phyloP scores from a whole-genome alignment of 2,888 invertebrate species.

The Proisotoma minuta region DNA sequence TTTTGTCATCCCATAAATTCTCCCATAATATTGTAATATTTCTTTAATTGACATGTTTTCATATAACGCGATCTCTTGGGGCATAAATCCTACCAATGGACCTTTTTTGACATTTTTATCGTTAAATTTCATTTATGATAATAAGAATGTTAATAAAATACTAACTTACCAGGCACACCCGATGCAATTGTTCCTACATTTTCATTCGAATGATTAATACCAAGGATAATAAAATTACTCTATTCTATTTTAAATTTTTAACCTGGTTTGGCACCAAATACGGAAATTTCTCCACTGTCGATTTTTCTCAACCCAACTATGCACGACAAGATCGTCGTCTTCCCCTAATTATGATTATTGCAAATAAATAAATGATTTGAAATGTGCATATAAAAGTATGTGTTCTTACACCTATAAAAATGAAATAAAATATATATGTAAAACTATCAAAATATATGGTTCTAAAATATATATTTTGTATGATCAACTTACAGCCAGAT shows the following conservation, averaged over 20 bases:
- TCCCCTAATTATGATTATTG: constrained; percentile 81
- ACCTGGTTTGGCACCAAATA: constrained; percentile 51
- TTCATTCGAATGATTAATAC: too few species aligned
- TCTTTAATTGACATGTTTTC: constrained; percentile 25
- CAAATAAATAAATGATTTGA: not conserved
- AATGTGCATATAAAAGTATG: too few species aligned
- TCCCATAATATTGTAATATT: constrained; percentile 29
- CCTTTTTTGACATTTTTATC: too few species aligned
- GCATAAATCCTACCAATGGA: not conserved
- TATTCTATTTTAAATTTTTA: too few species aligned
- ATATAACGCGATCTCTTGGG: constrained; percentile 28
- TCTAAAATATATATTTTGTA: not conserved
- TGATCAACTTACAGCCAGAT: not conserved
- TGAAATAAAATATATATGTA: too few species aligned
- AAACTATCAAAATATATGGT: not conserved
- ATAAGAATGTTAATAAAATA: too few species aligned
- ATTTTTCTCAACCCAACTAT: constrained; percentile 51
- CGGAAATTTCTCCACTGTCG: constrained; percentile 50
- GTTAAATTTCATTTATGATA: too few species aligned
- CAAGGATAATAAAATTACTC: too few species aligned
- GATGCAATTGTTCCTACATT: too few species aligned
- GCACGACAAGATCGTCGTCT: constrained; percentile 44
- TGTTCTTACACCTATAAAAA: too few species aligned
- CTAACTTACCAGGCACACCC: too few species aligned
- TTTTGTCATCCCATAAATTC: constrained; percentile 26